A percentile compares a stretch with the other conserved stretches of the same genome.
These are phyloP conservation scores for Latrodectus hesperus DNA, from an alignment of 2,888 invertebrate species.

Conservation along the genomic window DNA sequence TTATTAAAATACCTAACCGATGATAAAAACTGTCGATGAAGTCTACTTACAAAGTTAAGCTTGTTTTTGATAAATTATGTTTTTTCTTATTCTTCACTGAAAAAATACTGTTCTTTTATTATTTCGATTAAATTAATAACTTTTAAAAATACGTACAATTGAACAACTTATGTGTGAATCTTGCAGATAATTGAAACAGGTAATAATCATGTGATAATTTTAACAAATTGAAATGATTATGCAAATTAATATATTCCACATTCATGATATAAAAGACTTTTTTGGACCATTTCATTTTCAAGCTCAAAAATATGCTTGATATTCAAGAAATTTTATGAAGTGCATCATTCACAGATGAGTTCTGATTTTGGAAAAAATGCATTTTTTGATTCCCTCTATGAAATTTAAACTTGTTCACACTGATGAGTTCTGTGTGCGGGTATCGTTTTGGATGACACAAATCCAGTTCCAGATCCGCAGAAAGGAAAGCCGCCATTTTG, in stretches of 20 bases:
- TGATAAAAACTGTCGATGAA: no score
- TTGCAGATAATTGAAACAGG: no score
- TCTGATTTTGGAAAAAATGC: neutral
- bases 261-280: neutral
- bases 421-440: slow-evolving; percentile 64
- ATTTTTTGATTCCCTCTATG: neutral
- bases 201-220: no score
- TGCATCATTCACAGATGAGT: neutral
- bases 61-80: no score
- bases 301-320: neutral
- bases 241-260: neutral
- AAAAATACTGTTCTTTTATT: no score
- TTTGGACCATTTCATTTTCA: slow-evolving; percentile 3
- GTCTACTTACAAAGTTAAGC: no score
- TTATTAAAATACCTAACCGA: no score
- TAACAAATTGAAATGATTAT: neutral
- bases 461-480: slow-evolving; percentile 40
- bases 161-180: no score
- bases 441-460: slow-evolving; percentile 59
- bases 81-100: no score
- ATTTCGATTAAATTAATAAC: no score
- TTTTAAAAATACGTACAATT: no score
- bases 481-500: slow-evolving; percentile 22
- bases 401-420: slow-evolving; percentile 62
- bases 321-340: neutral